Evolutionary conservation across 2,888 invertebrate species (phyloP), one percentile per base, ranked within the genome.

Genomic region (Mesoligia furuncula): DNA sequence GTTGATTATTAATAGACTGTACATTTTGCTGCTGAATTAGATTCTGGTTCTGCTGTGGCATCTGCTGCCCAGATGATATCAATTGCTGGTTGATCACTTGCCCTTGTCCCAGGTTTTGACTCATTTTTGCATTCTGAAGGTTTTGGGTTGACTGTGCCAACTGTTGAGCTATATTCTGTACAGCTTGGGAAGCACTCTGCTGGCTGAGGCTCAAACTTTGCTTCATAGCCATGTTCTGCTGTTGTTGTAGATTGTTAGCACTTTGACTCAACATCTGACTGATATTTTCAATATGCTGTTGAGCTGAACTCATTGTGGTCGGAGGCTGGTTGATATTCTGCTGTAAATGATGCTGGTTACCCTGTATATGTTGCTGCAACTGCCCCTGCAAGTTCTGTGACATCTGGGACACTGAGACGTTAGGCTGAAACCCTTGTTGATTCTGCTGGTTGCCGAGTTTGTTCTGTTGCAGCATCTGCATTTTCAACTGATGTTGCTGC

Each of bases 251-350:
- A 78, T 96, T 96, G 83, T 96, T 96, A 24, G 96, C 96, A 90
- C 96, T 96, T 78, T 96, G 96, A 87, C 96, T 96, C 54, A 96
- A 88, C 96, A 96, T 96, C 87, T 98, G 98, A 65, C 97, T 97
- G 36, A 97, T 97, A 67, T 97, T 96, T 87, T 97, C 97, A 91
- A 97, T 97, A 85, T 97, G 97, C 85, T 97, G 97, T 85, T 96
- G 96, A 31, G 97, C 97, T 65, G 97, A 97, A 73, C 96, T 97
- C 91, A 97, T 97, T 59, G 97, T 93, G 31, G 95, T 95, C 3
- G 94, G 90, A 4, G 93, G 92, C 84, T 95, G 96, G 77, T 91
- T 94, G 42, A 95, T 93, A 75, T 91, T 95, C 82, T 96, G 95
- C 81, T 96, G 97, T 80, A 96, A 90, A 81, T 95, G 95, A 81